Base-by-base conservation (phyloP, 2,797 vertebrate species). In the Molossus alvarezi region DNA sequence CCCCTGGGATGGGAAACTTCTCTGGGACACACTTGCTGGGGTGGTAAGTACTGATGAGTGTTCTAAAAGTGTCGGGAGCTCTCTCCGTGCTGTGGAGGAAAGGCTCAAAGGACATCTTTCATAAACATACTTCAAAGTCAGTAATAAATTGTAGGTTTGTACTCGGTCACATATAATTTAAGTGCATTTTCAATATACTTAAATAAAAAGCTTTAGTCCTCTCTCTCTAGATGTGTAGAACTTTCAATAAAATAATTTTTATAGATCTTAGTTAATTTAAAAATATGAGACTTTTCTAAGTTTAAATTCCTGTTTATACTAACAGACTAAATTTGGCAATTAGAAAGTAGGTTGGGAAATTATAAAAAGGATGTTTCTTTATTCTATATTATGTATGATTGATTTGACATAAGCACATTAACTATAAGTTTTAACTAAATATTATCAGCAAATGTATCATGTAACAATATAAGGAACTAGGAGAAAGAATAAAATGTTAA, bases 281-380 rank as follows among this genome's bases (percentile, higher is more conserved):
- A 91, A 67, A 29, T 91, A 48, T 25, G 4, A 9, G n/a, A 41
- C 45, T 84, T 65, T 41, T 62, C 13, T 55, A 57, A 67, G 11
- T 73, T 93, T 87, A 92, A 64, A 69, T 79, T 88, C 48, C 9
- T 88, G 45, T 79, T 89, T 69, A 89, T 15, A 64, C n/a, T 55
- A 88, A 48, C 9, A 93, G 69, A 84, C 64, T n/a, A 62, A 64
- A 89, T 77, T 55, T 96, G 41, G 14, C 60, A 27, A 0, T 48
- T 64, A 1, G 1, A 53, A 92, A 14, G 15, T 33, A 71, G 1
- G 12, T 81, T 90, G 10, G 41, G 13, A 64, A 73, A 69, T 77
- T 73, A 88, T 11, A 51, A 60, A 92, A 81, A 90, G 11, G 1
- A 6, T 41, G 48, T 53, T 72, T 1, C 14, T 18, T 87, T 85